These are phyloP conservation scores for Holothuria leucospilota DNA, from an alignment of 53 echinoderm and acorn worm species.

Conservation along the genomic window DNA sequence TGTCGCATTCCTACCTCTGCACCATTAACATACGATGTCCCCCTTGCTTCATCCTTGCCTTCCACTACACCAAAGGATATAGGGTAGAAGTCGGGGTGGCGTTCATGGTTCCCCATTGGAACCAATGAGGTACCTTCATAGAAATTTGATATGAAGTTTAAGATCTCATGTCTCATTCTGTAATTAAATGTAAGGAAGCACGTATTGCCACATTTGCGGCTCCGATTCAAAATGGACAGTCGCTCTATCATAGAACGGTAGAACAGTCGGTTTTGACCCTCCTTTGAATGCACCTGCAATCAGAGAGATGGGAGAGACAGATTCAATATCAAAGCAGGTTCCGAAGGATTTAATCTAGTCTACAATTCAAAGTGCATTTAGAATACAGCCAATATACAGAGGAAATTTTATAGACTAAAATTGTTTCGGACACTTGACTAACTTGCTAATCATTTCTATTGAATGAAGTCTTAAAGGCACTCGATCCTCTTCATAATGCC, in stretches of 20 bases:
- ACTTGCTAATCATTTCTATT: too few species aligned
- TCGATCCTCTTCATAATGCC: too few species aligned
- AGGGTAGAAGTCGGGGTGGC: conserved; percentile 80
- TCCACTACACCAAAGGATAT: conserved; percentile 81
- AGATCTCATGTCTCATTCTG: conserved; percentile 73
- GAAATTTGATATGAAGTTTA: conserved; percentile 73
- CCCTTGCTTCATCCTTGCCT: conserved; percentile 82
- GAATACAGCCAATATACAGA: too few species aligned
- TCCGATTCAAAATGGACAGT: conserved; percentile 62
- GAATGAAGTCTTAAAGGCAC: too few species aligned
- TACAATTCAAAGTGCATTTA: too few species aligned
- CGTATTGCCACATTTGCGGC: conserved; percentile 37
- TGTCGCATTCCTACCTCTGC: conserved; percentile 61
- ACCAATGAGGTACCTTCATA: conserved; percentile 38
- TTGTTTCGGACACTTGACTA: too few species aligned
- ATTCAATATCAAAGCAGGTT: too few species aligned
- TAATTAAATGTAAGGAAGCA: conserved; percentile 83
- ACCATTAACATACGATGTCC: conserved; percentile 82
- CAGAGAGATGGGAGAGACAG: too few species aligned
- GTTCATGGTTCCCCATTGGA: conserved; percentile 65
- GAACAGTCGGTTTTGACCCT: conserved; percentile 70
- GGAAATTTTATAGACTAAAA: too few species aligned
- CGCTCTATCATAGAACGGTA: conserved; percentile 82
- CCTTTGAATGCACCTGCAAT: conserved; percentile 71
- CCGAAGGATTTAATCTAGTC: too few species aligned